phyloP scores from a whole-genome alignment of 1,140 invertebrate species.

The Magallana gigas region DNA sequence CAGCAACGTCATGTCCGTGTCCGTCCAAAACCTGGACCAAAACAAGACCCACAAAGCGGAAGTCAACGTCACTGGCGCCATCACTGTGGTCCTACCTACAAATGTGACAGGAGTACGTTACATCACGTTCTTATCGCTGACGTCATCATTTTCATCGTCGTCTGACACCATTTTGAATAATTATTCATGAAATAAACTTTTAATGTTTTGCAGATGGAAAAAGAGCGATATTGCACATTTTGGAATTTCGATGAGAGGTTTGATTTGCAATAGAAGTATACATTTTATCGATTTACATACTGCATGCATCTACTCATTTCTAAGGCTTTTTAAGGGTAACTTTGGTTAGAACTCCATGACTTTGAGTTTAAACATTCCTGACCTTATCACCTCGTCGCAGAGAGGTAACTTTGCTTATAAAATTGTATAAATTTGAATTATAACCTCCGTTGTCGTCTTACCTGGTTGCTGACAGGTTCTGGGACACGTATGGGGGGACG shows the following conservation, averaged over 20 bases:
- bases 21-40: conserved; percentile 44
- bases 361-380: no score
- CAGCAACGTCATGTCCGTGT: conserved; percentile 58
- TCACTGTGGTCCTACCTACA: conserved; percentile 55
- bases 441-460: not conserved
- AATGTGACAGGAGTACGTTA: conserved; percentile 42
- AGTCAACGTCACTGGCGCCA: conserved; percentile 42
- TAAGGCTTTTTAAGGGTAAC: no score
- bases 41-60: conserved; percentile 15
- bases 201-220: conserved; percentile 52
- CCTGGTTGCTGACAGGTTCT: conserved; percentile 42
- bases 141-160: no score
- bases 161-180: no score
- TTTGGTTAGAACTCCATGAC: no score
- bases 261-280: not conserved
- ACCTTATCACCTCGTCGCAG: no score
- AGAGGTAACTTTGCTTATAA: no score
- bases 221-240: conserved; percentile 55
- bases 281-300: no score
- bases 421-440: not conserved
- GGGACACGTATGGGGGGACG: conserved; percentile 66
- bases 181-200: not conserved
- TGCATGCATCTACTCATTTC: no score
- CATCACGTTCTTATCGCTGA: no score
- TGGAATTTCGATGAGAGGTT: conserved; percentile 59